A percentile compares a stretch with the other conserved stretches of the same genome.
These are phyloP conservation scores for Brachyalestes nurse DNA, from an alignment of 2,797 vertebrate species.

Conservation along the genomic window DNA sequence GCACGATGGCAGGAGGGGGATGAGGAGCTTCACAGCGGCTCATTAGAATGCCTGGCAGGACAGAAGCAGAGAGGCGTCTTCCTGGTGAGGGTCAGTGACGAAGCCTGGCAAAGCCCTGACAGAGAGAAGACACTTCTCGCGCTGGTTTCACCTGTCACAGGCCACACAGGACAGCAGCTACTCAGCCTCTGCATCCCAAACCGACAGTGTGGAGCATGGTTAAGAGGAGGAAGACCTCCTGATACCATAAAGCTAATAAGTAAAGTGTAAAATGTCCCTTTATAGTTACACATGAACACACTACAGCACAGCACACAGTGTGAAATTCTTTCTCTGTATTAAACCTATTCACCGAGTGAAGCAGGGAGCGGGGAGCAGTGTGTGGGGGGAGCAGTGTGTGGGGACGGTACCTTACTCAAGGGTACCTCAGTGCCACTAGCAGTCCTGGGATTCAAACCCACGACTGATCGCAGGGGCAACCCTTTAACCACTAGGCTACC, in stretches of 20 bases:
- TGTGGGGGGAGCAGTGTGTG: too few relatives aligned
- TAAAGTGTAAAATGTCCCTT: not conserved
- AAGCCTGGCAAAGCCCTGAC: slow-evolving; percentile 32
- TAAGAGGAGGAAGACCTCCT: not conserved
- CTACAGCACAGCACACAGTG: too few relatives aligned
- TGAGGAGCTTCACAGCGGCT: slow-evolving; percentile 30
- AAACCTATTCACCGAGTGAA: too few relatives aligned
- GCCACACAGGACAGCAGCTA: slow-evolving; percentile 40
- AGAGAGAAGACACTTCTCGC: slow-evolving; percentile 47
- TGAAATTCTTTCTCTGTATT: too few relatives aligned
- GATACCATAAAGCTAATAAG: slow-evolving; percentile 21
- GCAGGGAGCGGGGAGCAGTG: too few relatives aligned
- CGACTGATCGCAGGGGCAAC: too few relatives aligned
- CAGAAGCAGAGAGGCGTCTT: slow-evolving; percentile 27
- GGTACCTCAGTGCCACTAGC: too few relatives aligned
- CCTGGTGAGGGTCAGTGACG: slow-evolving; percentile 42
- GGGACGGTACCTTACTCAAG: too few relatives aligned
- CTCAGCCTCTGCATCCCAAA: not conserved
- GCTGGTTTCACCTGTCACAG: slow-evolving; percentile 38
- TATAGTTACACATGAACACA: too few relatives aligned
- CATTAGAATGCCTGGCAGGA: slow-evolving; percentile 56
- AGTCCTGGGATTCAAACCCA: too few relatives aligned
- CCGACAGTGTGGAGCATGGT: not conserved
- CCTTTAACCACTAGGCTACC: too few relatives aligned
- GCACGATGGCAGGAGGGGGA: slow-evolving; percentile 24